Percentiles rank a stretch among this genome's conserved stretches.
These are phyloP conservation scores for Psettodes erumei DNA, from an alignment of 2,113 vertebrate genomes.

Conservation along the genomic window DNA sequence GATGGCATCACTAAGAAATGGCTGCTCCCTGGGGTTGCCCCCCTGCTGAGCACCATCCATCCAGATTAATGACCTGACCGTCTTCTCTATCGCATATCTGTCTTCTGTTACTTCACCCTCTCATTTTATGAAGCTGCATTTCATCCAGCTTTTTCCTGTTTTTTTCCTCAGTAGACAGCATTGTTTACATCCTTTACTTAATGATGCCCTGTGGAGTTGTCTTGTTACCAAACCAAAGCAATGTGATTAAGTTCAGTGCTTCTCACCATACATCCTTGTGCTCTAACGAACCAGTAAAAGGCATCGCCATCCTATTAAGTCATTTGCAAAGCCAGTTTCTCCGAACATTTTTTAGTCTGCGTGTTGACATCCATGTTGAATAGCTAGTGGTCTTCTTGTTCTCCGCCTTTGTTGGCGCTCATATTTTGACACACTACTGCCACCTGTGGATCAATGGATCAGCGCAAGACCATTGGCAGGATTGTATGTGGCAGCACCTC, in stretches of 20 bases:
- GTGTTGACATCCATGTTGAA: not conserved
- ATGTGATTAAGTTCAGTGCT: not conserved
- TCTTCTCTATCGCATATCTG: constrained; percentile 6
- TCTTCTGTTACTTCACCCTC: constrained; percentile 9
- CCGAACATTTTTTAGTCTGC: not conserved
- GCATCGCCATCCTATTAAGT: not conserved
- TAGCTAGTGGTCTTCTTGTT: not conserved
- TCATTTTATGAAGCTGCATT: constrained; percentile 30
- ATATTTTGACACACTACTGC: not conserved
- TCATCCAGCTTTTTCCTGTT: not conserved
- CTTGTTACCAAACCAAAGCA: not conserved
- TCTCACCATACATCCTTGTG: not conserved
- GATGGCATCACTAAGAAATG: constrained; percentile 48
- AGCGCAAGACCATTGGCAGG: not conserved
- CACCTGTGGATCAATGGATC: not conserved
- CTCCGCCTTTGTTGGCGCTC: not conserved
- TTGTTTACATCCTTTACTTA: not conserved
- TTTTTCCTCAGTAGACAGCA: not conserved
- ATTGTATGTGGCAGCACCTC: too few species aligned
- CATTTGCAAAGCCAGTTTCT: not conserved
- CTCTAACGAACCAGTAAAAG: not conserved
- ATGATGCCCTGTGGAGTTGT: not conserved
- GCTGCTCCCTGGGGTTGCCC: constrained; percentile 34
- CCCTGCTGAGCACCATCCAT: constrained; percentile 45
- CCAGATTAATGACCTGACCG: constrained; percentile 46